Conservation (phyloP, 2,797 vertebrate genomes). For the Pipistrellus pygmaeus region DNA sequence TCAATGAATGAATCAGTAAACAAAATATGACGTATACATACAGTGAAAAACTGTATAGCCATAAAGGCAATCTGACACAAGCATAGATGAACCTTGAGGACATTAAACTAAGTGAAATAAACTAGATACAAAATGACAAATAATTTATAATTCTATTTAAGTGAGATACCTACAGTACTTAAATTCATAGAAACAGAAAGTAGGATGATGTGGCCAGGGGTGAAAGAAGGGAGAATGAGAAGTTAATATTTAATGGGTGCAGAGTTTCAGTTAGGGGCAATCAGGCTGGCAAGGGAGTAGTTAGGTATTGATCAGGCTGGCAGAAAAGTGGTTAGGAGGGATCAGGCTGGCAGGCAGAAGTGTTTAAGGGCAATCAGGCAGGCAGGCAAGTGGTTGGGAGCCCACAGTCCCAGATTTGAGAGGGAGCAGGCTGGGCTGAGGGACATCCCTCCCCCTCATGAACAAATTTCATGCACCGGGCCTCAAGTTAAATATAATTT, state of each 20-base stretch:
- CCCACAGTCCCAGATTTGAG: too few species aligned
- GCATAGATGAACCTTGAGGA: neutral
- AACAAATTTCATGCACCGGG: too few species aligned
- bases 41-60: neutral
- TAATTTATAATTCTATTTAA: neutral
- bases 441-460: too few species aligned
- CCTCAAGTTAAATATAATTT: neutral
- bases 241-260: neutral
- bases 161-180: neutral
- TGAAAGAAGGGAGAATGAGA: neutral
- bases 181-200: neutral
- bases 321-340: too few species aligned
- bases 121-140: neutral
- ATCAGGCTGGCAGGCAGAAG: too few species aligned
- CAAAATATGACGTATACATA: neutral
- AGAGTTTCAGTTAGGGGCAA: neutral
- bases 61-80: neutral
- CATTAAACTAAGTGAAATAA: neutral
- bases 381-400: too few species aligned
- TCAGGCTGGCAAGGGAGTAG: too few species aligned
- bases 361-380: too few species aligned
- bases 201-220: neutral
- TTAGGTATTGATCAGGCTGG: too few species aligned
- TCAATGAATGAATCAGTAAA: neutral
- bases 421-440: too few species aligned